A percentile compares a stretch with the other conserved stretches of the same genome.
Conservation (phyloP, 1,140 invertebrate genomes). For the Drosophila tristis region DNA sequence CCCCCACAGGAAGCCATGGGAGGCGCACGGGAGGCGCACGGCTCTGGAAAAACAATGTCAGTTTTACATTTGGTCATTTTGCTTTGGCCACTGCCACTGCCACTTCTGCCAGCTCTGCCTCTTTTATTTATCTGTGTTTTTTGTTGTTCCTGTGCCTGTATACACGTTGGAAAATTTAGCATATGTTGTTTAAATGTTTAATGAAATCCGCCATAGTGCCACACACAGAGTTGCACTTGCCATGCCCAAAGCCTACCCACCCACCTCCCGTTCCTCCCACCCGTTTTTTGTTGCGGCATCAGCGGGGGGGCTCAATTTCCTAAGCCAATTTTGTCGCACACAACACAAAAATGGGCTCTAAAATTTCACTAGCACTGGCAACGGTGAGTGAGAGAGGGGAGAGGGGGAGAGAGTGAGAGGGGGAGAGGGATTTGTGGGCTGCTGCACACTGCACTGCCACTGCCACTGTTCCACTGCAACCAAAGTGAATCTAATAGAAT, state of each 20-base stretch:
- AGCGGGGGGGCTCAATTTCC: slow-evolving; percentile 70
- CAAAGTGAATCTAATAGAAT: slow-evolving; percentile 62
- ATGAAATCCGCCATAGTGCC: slow-evolving; percentile 75
- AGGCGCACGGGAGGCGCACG: background rate
- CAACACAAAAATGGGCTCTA: slow-evolving; percentile 39
- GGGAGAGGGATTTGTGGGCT: background rate
- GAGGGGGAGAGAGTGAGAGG: background rate
- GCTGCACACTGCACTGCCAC: slow-evolving; percentile 15
- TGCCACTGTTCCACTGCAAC: slow-evolving; percentile 38
- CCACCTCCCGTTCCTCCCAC: background rate
- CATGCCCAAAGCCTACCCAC: slow-evolving; percentile 1
- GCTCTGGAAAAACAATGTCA: slow-evolving; percentile 67
- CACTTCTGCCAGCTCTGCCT: background rate
- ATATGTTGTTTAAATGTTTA: slow-evolving; percentile 81
- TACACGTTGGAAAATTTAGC: slow-evolving; percentile 67
- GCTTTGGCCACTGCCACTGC: slow-evolving; percentile 20
- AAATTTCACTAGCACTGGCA: slow-evolving; percentile 3
- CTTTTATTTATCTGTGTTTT: slow-evolving; percentile 10
- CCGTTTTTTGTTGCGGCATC: slow-evolving; percentile 25
- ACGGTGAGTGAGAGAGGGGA: background rate
- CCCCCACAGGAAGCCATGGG: slow-evolving; percentile 53
- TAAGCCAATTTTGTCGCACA: slow-evolving; percentile 78
- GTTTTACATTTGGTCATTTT: slow-evolving; percentile 79
- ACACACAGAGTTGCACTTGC: slow-evolving; percentile 78
- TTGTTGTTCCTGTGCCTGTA: background rate